These are phyloP conservation scores for Eristalis pertinax DNA, from an alignment of 2,888 invertebrate genomes.

Conservation along the genomic window DNA sequence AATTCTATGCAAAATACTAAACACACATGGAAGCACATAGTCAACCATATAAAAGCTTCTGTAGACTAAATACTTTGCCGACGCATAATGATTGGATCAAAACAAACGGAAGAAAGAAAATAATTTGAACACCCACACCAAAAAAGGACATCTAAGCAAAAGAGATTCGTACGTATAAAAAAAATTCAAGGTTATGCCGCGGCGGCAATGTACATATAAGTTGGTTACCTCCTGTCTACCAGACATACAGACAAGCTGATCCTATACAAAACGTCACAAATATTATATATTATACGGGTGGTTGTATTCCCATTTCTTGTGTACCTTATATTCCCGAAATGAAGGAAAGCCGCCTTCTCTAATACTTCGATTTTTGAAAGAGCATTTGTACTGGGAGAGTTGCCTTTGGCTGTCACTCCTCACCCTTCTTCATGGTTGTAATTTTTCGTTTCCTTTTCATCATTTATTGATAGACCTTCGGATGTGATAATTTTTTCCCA, in stretches of 20 bases:
- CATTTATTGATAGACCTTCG: slow-evolving; percentile 66
- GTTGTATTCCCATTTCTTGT: slow-evolving; percentile 20
- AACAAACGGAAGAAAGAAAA: background rate
- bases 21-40: slow-evolving; percentile 13
- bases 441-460: slow-evolving; percentile 67
- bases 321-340: slow-evolving; percentile 32
- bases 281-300: slow-evolving; percentile 63
- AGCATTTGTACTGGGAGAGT: slow-evolving; percentile 33
- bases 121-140: slow-evolving; percentile 27
- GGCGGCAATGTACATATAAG: background rate
- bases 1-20: background rate
- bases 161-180: slow-evolving; percentile 3
- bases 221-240: slow-evolving; percentile 39
- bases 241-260: slow-evolving; percentile 34
- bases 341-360: slow-evolving; percentile 30
- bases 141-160: slow-evolving; percentile 18
- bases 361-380: background rate
- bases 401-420: slow-evolving; percentile 17
- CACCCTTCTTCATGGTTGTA: slow-evolving; percentile 37
- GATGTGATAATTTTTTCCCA: slow-evolving; percentile 55
- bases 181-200: background rate
- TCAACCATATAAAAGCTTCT: slow-evolving; percentile 56
- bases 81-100: too few relatives aligned
- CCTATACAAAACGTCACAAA: slow-evolving; percentile 60
- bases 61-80: slow-evolving; percentile 25